These are phyloP conservation scores for Cromileptes altivelis DNA, from an alignment of 2,113 vertebrate species.

Conservation along the genomic window DNA sequence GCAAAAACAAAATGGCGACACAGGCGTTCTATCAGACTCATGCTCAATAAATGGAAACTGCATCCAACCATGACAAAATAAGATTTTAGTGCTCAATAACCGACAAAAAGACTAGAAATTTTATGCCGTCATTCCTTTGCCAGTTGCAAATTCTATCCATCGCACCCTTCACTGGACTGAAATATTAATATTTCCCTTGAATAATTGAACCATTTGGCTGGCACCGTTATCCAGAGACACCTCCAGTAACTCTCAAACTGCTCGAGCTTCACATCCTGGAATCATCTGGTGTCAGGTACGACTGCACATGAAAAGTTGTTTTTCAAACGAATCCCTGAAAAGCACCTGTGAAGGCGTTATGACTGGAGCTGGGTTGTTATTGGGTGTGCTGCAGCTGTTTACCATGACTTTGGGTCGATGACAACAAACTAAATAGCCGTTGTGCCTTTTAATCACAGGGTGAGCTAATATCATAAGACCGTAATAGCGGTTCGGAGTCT, in stretches of 20 bases:
- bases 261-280: background rate
- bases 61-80: background rate
- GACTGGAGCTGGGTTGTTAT: conserved; percentile 10
- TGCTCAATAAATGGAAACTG: background rate
- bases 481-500: conserved; percentile 54
- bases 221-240: background rate
- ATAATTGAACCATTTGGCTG: conserved; percentile 11
- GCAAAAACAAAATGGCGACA: background rate
- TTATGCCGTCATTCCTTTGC: background rate
- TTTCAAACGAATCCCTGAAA: background rate
- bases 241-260: background rate
- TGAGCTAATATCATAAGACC: conserved; percentile 54
- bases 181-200: conserved; percentile 17
- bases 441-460: conserved; percentile 60
- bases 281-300: background rate
- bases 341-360: background rate
- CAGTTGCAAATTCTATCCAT: background rate
- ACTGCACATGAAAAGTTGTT: background rate
- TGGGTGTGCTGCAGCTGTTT: conserved; percentile 33
- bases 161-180: conserved; percentile 8
- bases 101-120: background rate
- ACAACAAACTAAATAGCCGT: conserved; percentile 44
- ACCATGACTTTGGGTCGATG: conserved; percentile 10
- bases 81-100: background rate
- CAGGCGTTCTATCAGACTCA: background rate